Evolutionary conservation across 2,113 vertebrate genomes (phyloP).

Genomic region (Dermatemys mawii): DNA sequence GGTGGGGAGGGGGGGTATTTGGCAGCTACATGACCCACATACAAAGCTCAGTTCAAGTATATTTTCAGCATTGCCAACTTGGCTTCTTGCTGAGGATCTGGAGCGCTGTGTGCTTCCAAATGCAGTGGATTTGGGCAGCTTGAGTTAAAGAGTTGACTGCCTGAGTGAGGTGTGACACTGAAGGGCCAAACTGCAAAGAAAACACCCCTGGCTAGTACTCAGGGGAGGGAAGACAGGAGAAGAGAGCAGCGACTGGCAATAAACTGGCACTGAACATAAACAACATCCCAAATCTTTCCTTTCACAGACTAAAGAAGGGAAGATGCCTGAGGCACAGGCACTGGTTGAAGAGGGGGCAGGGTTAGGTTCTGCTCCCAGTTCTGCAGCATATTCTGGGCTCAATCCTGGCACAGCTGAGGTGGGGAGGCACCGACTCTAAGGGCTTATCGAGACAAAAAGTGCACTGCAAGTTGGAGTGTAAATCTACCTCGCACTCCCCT

Average conservation of each 20-base stretch:
- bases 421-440: background rate
- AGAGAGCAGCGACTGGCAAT: background rate
- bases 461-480: too few species aligned
- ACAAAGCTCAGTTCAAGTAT: slow-evolving; percentile 50
- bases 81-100: slow-evolving; percentile 61
- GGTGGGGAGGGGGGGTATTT: slow-evolving; percentile 37
- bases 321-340: background rate
- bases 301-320: background rate
- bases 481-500: too few species aligned
- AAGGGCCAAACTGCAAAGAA: slow-evolving; percentile 58
- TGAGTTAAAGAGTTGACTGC: slow-evolving; percentile 57
- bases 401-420: background rate
- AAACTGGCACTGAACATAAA: background rate
- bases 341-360: background rate
- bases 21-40: slow-evolving; percentile 71
- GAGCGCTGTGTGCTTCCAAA: slow-evolving; percentile 64
- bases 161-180: slow-evolving; percentile 22
- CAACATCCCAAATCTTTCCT: background rate
- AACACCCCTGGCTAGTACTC: slow-evolving; percentile 49
- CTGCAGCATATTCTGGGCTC: background rate
- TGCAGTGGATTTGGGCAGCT: slow-evolving; percentile 58
- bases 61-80: slow-evolving; percentile 62
- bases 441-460: too few species aligned
- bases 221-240: background rate
- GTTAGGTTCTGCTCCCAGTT: background rate